Evolutionary conservation across 2,888 invertebrate species (phyloP).

Genomic region (Luffia ferchaultella): DNA sequence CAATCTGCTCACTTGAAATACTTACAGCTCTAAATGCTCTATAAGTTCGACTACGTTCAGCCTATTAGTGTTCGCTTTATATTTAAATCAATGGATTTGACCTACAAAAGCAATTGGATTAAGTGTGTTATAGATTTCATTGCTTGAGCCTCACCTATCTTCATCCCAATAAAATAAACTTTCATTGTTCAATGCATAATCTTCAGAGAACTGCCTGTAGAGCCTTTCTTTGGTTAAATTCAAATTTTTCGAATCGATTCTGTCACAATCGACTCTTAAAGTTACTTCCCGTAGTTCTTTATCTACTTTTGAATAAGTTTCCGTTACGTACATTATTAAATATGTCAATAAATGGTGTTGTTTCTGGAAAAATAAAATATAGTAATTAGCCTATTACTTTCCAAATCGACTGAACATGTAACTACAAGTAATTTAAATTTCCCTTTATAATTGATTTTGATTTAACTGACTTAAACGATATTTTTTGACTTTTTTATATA

Average conservation of each 20-base stretch:
- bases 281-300: constrained; percentile 17
- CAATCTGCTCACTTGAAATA: too few species aligned
- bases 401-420: too few species aligned
- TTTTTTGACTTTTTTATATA: too few species aligned
- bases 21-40: too few species aligned
- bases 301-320: constrained; percentile 31
- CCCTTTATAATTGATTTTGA: too few species aligned
- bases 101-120: too few species aligned
- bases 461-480: too few species aligned
- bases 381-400: background rate
- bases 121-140: too few species aligned
- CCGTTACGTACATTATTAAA: constrained; percentile 29
- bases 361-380: constrained; percentile 20
- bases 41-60: too few species aligned
- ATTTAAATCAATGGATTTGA: too few species aligned
- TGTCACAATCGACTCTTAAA: constrained; percentile 28
- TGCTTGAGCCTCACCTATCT: constrained; percentile 33
- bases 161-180: constrained; percentile 43
- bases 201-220: constrained; percentile 30
- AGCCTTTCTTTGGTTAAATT: constrained; percentile 31
- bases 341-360: constrained; percentile 29
- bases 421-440: too few species aligned
- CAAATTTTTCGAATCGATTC: constrained; percentile 16
- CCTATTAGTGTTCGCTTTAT: too few species aligned
- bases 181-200: constrained; percentile 33